These are phyloP conservation scores for Botia almorhae DNA, from an alignment of 2,797 vertebrate species.

Conservation along the genomic window DNA sequence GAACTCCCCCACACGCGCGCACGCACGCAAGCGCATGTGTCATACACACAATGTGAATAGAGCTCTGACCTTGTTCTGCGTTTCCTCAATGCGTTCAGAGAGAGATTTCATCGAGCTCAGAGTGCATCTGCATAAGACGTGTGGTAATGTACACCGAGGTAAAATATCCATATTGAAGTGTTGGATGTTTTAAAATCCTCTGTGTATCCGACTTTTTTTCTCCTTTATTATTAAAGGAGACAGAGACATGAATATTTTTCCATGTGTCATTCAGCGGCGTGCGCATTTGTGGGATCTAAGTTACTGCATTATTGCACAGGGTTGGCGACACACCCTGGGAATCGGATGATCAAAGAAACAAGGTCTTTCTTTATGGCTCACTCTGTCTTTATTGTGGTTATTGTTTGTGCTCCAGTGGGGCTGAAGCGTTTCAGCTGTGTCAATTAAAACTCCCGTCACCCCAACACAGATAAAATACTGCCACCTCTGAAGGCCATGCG, in stretches of 20 bases:
- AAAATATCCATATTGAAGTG: slow-evolving; percentile 21
- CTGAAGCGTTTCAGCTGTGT: slow-evolving; percentile 61
- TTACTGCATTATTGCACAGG: slow-evolving; percentile 54
- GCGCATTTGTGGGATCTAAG: slow-evolving; percentile 41
- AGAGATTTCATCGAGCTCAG: slow-evolving; percentile 14
- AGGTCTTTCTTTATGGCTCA: slow-evolving; percentile 66
- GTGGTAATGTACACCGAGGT: slow-evolving; percentile 35
- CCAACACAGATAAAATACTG: slow-evolving; percentile 57
- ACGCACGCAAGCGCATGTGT: not conserved
- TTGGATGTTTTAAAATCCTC: slow-evolving; percentile 43
- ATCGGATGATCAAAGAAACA: slow-evolving; percentile 64
- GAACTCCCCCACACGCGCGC: slow-evolving; percentile 43
- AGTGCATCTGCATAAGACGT: slow-evolving; percentile 42
- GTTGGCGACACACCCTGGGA: slow-evolving; percentile 58
- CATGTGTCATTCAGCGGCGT: slow-evolving; percentile 40
- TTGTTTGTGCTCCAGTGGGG: slow-evolving; percentile 66
- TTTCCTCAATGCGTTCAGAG: slow-evolving; percentile 34
- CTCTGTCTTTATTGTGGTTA: slow-evolving; percentile 69
- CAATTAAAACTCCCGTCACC: slow-evolving; percentile 68
- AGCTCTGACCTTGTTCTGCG: slow-evolving; percentile 49
- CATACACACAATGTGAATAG: slow-evolving; percentile 24
- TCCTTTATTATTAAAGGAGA: slow-evolving; percentile 40
- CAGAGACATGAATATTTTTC: slow-evolving; percentile 42
- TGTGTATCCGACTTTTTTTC: slow-evolving; percentile 30
- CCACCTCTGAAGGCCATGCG: slow-evolving; percentile 58